phyloP scores from a whole-genome alignment of 2,888 invertebrate species.

The Argyresthia albistria region DNA sequence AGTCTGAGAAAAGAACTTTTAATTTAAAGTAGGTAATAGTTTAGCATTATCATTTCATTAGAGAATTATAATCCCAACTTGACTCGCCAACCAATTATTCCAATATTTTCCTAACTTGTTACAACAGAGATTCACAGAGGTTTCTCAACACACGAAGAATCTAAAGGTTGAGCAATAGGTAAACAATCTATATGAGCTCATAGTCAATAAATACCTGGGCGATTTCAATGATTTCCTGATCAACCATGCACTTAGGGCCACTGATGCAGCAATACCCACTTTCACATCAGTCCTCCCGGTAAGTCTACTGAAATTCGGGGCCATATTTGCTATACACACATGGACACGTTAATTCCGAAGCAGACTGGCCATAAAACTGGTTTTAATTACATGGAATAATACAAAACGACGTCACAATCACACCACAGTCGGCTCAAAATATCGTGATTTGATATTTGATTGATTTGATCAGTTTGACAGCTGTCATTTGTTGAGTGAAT shows the following conservation, averaged over 20 bases:
- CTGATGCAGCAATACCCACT: conserved; percentile 76
- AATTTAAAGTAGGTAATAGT: no score
- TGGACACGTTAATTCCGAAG: neutral
- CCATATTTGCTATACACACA: conserved; percentile 62
- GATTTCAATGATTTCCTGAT: conserved; percentile 60
- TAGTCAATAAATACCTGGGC: conserved; percentile 51
- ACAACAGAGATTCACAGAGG: no score
- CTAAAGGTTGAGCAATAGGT: neutral
- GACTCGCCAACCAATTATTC: no score
- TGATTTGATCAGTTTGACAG: no score
- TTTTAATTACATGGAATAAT: neutral
- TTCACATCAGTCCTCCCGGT: conserved; percentile 76
- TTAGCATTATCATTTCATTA: no score
- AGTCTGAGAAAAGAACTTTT: no score
- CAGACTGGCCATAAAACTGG: conserved; percentile 8
- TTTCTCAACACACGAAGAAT: neutral
- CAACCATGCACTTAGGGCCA: conserved; percentile 73
- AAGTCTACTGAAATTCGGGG: conserved; percentile 83
- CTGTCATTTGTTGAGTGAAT: neutral
- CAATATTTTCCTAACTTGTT: no score
- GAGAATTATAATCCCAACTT: no score
- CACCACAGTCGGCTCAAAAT: conserved; percentile 10
- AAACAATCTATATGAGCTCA: neutral
- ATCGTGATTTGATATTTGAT: neutral
- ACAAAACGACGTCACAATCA: conserved; percentile 1